Conservation (phyloP, 2,888 invertebrate genomes). For the Lucinisca nassula region DNA sequence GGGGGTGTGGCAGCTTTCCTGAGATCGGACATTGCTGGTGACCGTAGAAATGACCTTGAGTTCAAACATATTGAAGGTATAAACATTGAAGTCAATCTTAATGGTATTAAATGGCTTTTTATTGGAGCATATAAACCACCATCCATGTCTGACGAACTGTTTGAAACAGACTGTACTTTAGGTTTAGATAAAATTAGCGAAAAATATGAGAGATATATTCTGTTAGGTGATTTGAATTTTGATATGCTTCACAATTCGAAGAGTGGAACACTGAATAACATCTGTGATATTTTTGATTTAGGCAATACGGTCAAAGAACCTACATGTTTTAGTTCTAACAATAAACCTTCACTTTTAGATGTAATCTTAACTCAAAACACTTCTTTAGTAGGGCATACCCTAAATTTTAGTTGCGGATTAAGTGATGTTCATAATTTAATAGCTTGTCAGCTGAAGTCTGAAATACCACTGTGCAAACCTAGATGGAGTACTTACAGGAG, state of each 20-base stretch:
- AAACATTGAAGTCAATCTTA: slow-evolving; percentile 17
- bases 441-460: slow-evolving; percentile 4
- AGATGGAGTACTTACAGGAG: slow-evolving; percentile 17
- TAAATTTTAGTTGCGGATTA: slow-evolving; percentile 42
- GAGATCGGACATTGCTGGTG: slow-evolving; percentile 36
- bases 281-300: slow-evolving; percentile 47
- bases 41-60: slow-evolving; percentile 27
- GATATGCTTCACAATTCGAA: slow-evolving; percentile 18
- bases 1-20: slow-evolving; percentile 33
- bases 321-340: slow-evolving; percentile 28
- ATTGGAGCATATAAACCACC: slow-evolving; percentile 39
- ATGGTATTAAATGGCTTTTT: slow-evolving; percentile 33
- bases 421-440: slow-evolving; percentile 53
- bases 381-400: not conserved
- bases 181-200: slow-evolving; percentile 21
- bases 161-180: slow-evolving; percentile 1
- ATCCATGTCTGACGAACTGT: slow-evolving; percentile 7
- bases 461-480: not conserved
- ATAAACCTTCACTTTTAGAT: slow-evolving; percentile 28
- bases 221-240: slow-evolving; percentile 43
- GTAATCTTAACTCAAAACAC: slow-evolving; percentile 28
- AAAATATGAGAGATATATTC: slow-evolving; percentile 31
- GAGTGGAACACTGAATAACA: not conserved
- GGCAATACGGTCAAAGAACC: slow-evolving; percentile 25
- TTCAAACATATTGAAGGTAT: slow-evolving; percentile 30